Evolutionary conservation across 2,797 vertebrate genomes (phyloP).

Genomic region (Aotus griseimembra): DNA sequence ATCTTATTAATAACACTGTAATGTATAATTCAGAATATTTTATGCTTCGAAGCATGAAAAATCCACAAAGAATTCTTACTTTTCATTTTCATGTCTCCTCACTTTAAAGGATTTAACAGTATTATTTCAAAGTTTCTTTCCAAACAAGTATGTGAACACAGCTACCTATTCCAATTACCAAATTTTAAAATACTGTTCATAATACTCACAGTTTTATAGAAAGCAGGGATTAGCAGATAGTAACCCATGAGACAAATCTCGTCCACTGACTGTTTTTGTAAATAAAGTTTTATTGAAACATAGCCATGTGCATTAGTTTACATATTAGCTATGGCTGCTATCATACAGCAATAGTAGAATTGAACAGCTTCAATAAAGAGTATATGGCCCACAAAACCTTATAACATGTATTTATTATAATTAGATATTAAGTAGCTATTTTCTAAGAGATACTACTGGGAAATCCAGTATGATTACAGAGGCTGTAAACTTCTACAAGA

Average conservation of each 20-base stretch:
- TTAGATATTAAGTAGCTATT: background rate
- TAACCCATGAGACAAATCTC: background rate
- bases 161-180: background rate
- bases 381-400: background rate
- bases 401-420: background rate
- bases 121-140: background rate
- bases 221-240: background rate
- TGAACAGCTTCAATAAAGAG: background rate
- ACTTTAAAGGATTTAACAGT: conserved; percentile 31
- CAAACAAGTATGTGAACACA: background rate
- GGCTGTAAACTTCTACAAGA: background rate
- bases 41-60: conserved; percentile 33
- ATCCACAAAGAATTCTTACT: background rate
- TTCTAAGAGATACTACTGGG: background rate
- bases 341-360: background rate
- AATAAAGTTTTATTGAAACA: background rate
- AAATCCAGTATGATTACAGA: background rate
- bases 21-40: conserved; percentile 41
- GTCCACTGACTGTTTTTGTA: background rate
- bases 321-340: background rate
- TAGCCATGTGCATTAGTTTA: background rate
- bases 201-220: background rate
- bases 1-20: background rate
- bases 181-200: background rate
- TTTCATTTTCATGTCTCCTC: conserved; percentile 17